Base-by-base conservation (phyloP, 1,140 invertebrate species). In the Lepidostoma basale region DNA sequence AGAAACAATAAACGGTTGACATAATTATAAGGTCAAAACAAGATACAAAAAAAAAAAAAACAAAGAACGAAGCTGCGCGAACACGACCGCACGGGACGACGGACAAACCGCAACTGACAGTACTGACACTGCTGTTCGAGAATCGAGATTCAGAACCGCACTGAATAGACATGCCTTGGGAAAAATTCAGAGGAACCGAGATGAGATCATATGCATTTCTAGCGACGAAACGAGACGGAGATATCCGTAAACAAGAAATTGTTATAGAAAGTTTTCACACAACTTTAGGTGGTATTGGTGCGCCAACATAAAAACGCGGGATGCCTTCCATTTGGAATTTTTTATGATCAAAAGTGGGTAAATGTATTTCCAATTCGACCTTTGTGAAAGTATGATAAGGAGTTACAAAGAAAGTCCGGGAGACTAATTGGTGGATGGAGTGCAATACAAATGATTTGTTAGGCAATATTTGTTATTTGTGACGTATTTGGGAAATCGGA, bases 191-290 rank as follows among this genome's bases (percentile, higher is more conserved):
- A 3, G 8, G 14, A 18, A 54, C 25, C 26, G 49, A 54, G 28
- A 54, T 10, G 49, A 33, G 16, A 6, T 3, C 30, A 54, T 12
- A 3, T 18, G 25, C 6, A 14, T n/a, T 6, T 6, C 6, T n/a
- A 1, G 22, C 3, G 25, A n/a, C 16, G 30, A 16, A 26, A 28
- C 8, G 25, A 26, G 49, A 54, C 49, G 28, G 9, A 54, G 28
- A 14, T 12, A 10, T 14, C 9, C 0, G 49, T 54, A 54, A 54
- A 54, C 49, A 33, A 54, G 49, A 54, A 45, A 33, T 33, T 45
- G 18, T 54, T 54, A n/a, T 54, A 54, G 49, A 54, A 54, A 54
- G 49, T 54, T 54, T 54, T 54, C 49, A 54, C 49, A 54, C 49
- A 54, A 54, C n/a, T 54, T 33, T 28, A 26, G 28, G 52, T 14